These are phyloP conservation scores for Bagarius yarrelli DNA, from an alignment of 2,113 vertebrate species.

Conservation along the genomic window DNA sequence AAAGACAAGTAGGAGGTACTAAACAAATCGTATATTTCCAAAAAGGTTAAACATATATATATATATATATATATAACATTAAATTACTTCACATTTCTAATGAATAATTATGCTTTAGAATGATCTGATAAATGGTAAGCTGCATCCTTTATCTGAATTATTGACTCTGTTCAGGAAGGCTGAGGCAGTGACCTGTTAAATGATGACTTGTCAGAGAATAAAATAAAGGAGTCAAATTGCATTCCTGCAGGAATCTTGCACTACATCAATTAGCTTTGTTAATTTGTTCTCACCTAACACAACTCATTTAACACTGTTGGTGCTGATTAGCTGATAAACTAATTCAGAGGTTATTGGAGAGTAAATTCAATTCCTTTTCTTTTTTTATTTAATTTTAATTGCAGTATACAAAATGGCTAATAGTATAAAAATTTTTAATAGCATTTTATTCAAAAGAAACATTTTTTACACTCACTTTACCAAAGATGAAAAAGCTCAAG, in stretches of 20 bases:
- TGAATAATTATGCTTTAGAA: neutral
- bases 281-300: neutral
- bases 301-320: neutral
- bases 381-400: neutral
- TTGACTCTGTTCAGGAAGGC: neutral
- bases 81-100: neutral
- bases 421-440: neutral
- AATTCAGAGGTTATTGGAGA: neutral
- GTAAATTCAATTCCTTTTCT: neutral
- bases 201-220: neutral
- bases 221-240: neutral
- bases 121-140: conserved; percentile 2
- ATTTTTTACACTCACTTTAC: neutral
- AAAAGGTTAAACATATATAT: conserved; percentile 57
- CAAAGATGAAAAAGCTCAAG: neutral
- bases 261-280: neutral
- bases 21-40: conserved; percentile 70
- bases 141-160: neutral
- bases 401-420: neutral
- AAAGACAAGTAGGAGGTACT: conserved; percentile 62
- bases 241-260: neutral
- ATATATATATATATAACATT: too few species aligned
- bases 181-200: neutral
- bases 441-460: neutral
- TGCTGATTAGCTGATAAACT: neutral